phyloP scores from a whole-genome alignment of 1,140 invertebrate genomes.

The Drosophila ficusphila region DNA sequence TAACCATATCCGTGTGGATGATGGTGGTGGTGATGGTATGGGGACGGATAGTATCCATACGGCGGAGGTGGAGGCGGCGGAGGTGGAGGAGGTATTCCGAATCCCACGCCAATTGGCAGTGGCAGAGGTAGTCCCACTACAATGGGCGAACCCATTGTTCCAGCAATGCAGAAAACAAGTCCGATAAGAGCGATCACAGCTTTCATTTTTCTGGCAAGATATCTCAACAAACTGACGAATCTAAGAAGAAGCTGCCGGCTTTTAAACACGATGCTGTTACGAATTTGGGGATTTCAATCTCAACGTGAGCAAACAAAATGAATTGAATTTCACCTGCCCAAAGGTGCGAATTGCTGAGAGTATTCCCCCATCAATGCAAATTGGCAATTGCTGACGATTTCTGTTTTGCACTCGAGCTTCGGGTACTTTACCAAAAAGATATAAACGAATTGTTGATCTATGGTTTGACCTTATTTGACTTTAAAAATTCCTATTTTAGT shows the following conservation, averaged over 20 bases:
- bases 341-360: slow-evolving; percentile 40
- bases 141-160: slow-evolving; percentile 1
- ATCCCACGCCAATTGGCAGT: slow-evolving; percentile 20
- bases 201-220: slow-evolving; percentile 30
- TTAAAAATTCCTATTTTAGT: too few relatives aligned
- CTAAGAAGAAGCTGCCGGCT: background rate
- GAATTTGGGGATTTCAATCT: slow-evolving; percentile 18
- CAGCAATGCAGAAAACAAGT: slow-evolving; percentile 13
- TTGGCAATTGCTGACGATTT: slow-evolving; percentile 37
- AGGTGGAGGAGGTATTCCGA: slow-evolving; percentile 7
- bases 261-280: slow-evolving; percentile 6
- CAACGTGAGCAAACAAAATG: slow-evolving; percentile 29
- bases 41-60: slow-evolving; percentile 13
- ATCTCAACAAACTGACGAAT: slow-evolving; percentile 8
- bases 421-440: too few relatives aligned
- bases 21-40: slow-evolving; percentile 27
- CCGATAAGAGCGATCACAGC: slow-evolving; percentile 22
- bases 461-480: too few relatives aligned
- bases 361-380: slow-evolving; percentile 34
- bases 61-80: background rate
- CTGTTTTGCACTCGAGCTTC: slow-evolving; percentile 17
- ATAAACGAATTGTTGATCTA: too few relatives aligned
- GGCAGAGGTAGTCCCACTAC: slow-evolving; percentile 20
- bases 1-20: slow-evolving; percentile 24
- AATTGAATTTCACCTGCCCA: background rate